A percentile compares a stretch with the other conserved stretches of the same genome.
Evolutionary conservation across 2,113 vertebrate species (phyloP).

Genomic region (Toxostoma redivivum): DNA sequence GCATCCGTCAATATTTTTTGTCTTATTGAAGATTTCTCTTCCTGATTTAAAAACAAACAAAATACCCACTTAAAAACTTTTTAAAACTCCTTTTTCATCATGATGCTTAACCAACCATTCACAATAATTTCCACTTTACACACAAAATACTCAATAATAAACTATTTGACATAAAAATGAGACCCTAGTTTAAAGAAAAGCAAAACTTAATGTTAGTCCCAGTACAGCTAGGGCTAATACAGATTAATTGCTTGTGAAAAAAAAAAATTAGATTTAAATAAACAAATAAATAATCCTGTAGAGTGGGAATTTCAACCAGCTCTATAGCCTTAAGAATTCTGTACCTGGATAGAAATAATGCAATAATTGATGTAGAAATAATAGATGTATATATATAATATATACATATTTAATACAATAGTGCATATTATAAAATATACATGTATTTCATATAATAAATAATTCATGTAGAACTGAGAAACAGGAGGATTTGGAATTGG

Average conservation of each 20-base stretch:
- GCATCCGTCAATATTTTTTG: not conserved
- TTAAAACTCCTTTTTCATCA: not conserved
- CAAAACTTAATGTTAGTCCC: not conserved
- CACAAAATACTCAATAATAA: not conserved
- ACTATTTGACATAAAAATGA: not conserved
- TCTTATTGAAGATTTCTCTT: not conserved
- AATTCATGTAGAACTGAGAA: fast-evolving
- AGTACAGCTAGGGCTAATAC: not conserved
- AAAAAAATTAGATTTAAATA: not conserved
- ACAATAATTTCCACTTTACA: not conserved
- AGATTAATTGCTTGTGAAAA: not conserved
- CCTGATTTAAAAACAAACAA: not conserved
- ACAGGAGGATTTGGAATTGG: fast-evolving
- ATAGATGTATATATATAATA: too few relatives aligned
- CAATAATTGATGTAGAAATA: not conserved
- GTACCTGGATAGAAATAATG: too few relatives aligned
- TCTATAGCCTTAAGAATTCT: too few relatives aligned
- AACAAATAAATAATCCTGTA: not conserved
- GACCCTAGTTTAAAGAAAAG: not conserved
- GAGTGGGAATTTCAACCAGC: not conserved
- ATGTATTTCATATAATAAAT: not conserved
- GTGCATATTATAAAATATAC: too few relatives aligned
- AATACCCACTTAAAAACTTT: not conserved
- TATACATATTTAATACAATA: too few relatives aligned
- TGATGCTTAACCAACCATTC: not conserved